Conservation (phyloP, 2,113 vertebrate species). For the Phaetusa simplex region DNA sequence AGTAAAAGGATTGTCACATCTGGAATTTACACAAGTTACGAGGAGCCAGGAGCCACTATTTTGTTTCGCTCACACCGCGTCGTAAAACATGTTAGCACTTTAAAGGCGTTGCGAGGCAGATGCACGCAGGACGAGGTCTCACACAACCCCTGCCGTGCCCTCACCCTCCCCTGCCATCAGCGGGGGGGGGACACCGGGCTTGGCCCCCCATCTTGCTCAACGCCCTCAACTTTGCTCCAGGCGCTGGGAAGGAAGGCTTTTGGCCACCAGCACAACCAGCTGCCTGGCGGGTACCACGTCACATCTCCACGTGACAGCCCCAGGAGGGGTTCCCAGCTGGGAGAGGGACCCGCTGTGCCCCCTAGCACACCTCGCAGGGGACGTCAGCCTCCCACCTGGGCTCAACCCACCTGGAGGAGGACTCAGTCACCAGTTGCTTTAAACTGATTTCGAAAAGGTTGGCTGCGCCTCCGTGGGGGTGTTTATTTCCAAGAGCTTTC, state of each 20-base stretch:
- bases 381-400: background rate
- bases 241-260: background rate
- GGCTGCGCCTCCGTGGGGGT: background rate
- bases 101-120: background rate
- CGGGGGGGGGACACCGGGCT: background rate
- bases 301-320: background rate
- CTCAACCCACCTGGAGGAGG: background rate
- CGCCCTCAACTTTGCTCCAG: conserved; percentile 14
- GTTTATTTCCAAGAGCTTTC: conserved; percentile 23
- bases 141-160: background rate
- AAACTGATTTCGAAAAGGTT: background rate
- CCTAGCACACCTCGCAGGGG: background rate
- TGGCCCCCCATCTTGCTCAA: background rate
- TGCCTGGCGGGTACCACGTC: background rate
- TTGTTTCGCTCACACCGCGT: background rate
- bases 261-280: background rate
- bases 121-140: fast-evolving
- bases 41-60: conserved; percentile 58
- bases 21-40: conserved; percentile 47
- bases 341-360: background rate
- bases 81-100: conserved; percentile 31
- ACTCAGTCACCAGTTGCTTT: fast-evolving
- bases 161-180: background rate
- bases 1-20: conserved; percentile 47
- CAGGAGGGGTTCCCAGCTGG: fast-evolving